Evolutionary conservation across 2,797 vertebrate species (phyloP).

Genomic region (Muscicapa comitata): DNA sequence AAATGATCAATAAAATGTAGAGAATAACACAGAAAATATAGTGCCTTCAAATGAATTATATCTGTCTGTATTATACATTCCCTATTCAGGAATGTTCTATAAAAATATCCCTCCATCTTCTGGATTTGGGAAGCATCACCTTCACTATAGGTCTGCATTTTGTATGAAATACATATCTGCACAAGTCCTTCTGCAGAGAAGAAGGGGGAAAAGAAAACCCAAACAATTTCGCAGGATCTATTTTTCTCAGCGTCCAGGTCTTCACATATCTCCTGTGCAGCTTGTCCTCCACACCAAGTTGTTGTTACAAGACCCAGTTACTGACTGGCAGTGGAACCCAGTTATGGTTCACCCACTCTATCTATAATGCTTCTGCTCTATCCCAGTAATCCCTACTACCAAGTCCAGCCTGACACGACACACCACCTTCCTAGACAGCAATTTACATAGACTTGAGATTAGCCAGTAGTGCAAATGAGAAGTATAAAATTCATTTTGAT

Average conservation of each 20-base stretch:
- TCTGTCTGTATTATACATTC: not conserved
- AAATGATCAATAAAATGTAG: not conserved
- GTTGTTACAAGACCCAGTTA: not conserved
- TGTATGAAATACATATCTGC: accelerated
- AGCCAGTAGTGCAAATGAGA: not conserved
- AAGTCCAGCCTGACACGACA: not conserved
- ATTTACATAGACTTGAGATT: not conserved
- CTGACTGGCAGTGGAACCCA: not conserved
- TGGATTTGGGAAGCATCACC: not conserved
- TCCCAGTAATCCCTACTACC: not conserved
- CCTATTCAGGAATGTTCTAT: not conserved
- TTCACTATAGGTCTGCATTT: not conserved
- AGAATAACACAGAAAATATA: not conserved
- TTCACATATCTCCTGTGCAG: not conserved
- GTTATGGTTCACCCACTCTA: accelerated
- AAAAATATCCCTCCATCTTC: not conserved
- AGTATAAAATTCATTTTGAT: not conserved
- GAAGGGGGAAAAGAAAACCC: not conserved
- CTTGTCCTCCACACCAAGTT: not conserved
- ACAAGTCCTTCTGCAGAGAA: not conserved
- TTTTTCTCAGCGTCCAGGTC: not conserved
- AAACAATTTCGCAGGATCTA: not conserved
- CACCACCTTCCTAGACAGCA: not conserved
- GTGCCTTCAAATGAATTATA: not conserved
- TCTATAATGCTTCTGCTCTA: not conserved